Conservation (phyloP, 2,113 vertebrate species). For the Copsychus sechellarum region DNA sequence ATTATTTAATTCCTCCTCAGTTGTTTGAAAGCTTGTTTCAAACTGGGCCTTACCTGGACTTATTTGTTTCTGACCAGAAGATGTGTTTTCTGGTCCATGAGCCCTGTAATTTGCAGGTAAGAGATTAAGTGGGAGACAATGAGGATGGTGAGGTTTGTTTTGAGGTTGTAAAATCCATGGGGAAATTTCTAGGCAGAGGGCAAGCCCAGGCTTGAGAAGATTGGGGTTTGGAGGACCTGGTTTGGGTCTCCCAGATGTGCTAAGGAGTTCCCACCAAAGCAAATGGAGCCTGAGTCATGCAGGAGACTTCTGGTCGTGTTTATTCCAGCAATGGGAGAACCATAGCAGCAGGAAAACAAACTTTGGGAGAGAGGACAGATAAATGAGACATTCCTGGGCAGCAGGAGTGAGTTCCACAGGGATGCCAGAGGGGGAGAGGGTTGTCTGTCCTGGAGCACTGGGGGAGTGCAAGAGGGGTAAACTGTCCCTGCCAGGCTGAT, state of each 20-base stretch:
- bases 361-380: not conserved
- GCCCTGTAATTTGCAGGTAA: not conserved
- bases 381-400: not conserved
- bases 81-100: not conserved
- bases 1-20: not conserved
- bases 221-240: not conserved
- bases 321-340: not conserved
- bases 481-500: not conserved
- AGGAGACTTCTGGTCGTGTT: not conserved
- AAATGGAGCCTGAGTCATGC: fast-evolving
- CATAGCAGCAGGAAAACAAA: conserved; percentile 1
- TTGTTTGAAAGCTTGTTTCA: not conserved
- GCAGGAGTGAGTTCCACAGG: not conserved
- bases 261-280: not conserved
- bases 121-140: not conserved
- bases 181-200: not conserved
- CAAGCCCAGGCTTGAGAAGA: not conserved
- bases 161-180: not conserved
- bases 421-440: not conserved
- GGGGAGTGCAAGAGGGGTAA: not conserved
- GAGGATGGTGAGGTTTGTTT: not conserved
- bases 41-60: not conserved
- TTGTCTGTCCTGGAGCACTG: not conserved
- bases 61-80: not conserved
- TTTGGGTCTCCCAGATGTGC: not conserved